Conservation (phyloP, 2,113 vertebrate genomes). For the Cyanoliseus patagonus region DNA sequence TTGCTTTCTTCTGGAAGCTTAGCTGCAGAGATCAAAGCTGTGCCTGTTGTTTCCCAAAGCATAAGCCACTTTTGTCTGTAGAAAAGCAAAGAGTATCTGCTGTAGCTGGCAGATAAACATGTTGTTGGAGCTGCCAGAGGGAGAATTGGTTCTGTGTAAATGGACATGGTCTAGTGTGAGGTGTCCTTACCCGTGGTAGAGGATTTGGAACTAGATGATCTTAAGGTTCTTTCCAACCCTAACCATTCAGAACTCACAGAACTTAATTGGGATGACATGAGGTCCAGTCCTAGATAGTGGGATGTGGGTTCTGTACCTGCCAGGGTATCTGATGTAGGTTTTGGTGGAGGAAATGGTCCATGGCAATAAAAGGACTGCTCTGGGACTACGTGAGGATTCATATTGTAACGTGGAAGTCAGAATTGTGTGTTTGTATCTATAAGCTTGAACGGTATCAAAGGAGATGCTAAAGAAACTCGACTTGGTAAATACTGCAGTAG, state of each 20-base stretch:
- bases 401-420: background rate
- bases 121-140: background rate
- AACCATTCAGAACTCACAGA: background rate
- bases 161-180: background rate
- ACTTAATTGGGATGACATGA: background rate
- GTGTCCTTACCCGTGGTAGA: background rate
- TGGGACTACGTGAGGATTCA: background rate
- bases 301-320: background rate
- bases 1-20: background rate
- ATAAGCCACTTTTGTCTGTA: background rate
- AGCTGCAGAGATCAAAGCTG: background rate
- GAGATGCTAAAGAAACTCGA: background rate
- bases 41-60: background rate
- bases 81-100: background rate
- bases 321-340: background rate
- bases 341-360: background rate
- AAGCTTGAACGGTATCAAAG: background rate
- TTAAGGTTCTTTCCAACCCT: background rate
- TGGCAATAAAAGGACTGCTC: background rate
- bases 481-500: background rate
- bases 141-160: background rate
- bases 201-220: background rate
- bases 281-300: background rate
- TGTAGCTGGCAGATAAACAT: background rate
- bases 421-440: background rate